Conservation (phyloP, 2,888 invertebrate species). For the Hirudinaria manillensis region DNA sequence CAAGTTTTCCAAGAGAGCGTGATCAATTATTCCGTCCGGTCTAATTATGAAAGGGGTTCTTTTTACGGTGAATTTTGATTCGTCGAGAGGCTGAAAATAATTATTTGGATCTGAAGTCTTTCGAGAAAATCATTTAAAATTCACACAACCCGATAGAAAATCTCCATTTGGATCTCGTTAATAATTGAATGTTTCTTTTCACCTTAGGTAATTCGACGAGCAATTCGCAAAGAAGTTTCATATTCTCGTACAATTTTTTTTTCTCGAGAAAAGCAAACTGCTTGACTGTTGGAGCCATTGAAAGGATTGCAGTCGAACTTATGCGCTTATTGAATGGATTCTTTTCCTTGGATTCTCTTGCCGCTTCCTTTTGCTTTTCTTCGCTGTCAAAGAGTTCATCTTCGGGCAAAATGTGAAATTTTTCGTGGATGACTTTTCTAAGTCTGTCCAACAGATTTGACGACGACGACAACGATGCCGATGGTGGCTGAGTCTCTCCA, state of each 20-base stretch:
- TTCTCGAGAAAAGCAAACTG: slow-evolving; percentile 22
- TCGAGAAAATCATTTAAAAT: background rate
- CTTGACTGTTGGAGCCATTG: background rate
- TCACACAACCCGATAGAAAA: background rate
- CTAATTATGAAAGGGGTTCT: slow-evolving; percentile 20
- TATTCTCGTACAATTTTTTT: slow-evolving; percentile 15
- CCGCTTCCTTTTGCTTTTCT: background rate
- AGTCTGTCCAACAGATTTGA: background rate
- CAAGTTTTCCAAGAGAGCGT: slow-evolving; percentile 44
- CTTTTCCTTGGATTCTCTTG: background rate
- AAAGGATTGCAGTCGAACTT: background rate
- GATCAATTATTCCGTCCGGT: slow-evolving; percentile 44
- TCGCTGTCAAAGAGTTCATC: background rate
- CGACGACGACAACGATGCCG: background rate
- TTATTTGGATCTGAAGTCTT: background rate
- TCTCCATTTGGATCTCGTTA: background rate
- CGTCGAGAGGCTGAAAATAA: slow-evolving; percentile 4
- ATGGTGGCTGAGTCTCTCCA: background rate
- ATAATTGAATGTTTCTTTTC: background rate
- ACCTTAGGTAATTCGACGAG: slow-evolving; percentile 25
- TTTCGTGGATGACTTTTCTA: background rate
- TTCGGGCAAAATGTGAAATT: no score
- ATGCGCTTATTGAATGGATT: background rate
- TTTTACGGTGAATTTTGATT: slow-evolving; percentile 19
- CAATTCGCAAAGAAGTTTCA: slow-evolving; percentile 23